These are phyloP conservation scores for Myxocyprinus asiaticus DNA, from an alignment of 2,113 vertebrate genomes.

Conservation along the genomic window DNA sequence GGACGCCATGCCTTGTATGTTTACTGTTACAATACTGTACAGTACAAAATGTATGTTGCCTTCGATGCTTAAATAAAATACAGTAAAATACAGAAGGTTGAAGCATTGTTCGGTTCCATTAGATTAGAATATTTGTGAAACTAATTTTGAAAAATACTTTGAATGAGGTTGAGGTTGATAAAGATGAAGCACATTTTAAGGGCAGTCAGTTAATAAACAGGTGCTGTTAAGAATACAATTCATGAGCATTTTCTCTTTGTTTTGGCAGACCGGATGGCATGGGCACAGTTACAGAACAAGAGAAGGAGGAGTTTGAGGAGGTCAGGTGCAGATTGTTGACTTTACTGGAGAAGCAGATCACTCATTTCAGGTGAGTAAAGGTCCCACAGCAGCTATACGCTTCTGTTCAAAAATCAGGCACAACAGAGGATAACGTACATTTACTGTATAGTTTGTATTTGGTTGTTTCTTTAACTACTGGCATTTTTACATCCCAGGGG, in stretches of 20 bases:
- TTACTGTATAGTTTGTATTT: too few species aligned
- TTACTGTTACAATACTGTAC: too few species aligned
- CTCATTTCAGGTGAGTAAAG: constrained; percentile 86
- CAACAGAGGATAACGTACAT: too few species aligned
- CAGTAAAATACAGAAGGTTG: not conserved
- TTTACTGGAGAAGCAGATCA: constrained; percentile 93
- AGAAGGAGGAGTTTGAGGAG: constrained; percentile 88
- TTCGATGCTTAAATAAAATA: too few species aligned
- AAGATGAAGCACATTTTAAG: not conserved
- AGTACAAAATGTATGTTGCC: too few species aligned
- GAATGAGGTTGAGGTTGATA: not conserved
- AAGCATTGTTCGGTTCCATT: not conserved
- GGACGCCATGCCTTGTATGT: too few species aligned
- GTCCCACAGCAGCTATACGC: not conserved
- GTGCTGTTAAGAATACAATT: not conserved
- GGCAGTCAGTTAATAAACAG: constrained; percentile 9
- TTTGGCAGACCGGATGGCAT: constrained; percentile 90
- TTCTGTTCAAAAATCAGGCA: not conserved
- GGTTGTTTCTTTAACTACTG: too few species aligned
- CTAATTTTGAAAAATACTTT: not conserved
- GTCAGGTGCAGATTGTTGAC: constrained; percentile 83
- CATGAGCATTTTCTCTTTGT: not conserved
- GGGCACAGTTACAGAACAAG: constrained; percentile 90
- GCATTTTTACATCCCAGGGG: too few species aligned
- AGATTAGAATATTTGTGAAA: not conserved